Conservation (phyloP, 2,797 vertebrate species). For the Phataginus tricuspis region DNA sequence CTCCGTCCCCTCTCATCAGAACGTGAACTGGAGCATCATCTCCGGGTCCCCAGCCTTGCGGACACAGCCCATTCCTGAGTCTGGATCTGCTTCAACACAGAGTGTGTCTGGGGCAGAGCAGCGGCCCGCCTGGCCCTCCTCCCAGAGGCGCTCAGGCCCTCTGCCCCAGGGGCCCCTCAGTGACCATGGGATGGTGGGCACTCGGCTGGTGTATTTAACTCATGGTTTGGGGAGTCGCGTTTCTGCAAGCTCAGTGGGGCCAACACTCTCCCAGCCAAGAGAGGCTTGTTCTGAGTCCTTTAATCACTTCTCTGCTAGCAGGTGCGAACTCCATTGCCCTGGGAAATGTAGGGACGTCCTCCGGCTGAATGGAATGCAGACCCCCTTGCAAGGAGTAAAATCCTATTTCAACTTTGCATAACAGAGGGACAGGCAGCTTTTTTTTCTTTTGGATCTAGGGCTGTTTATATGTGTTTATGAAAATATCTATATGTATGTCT, state of each 20-base stretch:
- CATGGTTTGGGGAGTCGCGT: too few species aligned
- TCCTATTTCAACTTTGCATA: neutral
- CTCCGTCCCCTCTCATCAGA: fast-evolving
- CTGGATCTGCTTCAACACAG: too few species aligned
- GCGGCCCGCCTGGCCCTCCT: neutral
- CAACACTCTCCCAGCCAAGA: neutral
- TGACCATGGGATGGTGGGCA: too few species aligned
- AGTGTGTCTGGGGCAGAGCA: too few species aligned
- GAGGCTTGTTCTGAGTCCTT: fast-evolving
- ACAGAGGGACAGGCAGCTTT: neutral
- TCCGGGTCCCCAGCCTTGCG: neutral
- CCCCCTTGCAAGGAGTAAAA: neutral
- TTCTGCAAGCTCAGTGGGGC: neutral
- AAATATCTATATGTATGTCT: too few species aligned
- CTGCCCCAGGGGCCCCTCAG: neutral
- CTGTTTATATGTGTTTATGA: too few species aligned
- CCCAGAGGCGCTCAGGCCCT: neutral
- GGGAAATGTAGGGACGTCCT: neutral
- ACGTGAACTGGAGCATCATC: fast-evolving
- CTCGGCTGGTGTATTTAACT: neutral
- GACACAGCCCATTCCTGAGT: neutral
- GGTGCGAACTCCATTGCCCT: neutral
- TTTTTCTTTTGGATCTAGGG: neutral
- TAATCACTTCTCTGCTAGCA: neutral
- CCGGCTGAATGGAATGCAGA: neutral